A percentile compares a stretch with the other conserved stretches of the same genome.
Conservation (phyloP, 2,113 vertebrate species). For the Dinomys branickii region DNA sequence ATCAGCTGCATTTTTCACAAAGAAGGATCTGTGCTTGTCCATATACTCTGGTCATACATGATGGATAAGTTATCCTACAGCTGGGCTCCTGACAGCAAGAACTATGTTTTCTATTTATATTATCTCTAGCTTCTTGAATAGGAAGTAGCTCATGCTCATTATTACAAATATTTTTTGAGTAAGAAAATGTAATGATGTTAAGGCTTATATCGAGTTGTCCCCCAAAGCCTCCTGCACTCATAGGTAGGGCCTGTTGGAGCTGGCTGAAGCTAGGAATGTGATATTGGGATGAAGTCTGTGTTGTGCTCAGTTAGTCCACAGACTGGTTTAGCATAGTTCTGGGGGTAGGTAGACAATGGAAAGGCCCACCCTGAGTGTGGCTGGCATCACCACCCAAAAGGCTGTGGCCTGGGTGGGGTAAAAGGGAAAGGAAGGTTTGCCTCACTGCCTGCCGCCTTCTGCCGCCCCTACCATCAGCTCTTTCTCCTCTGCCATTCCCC, state of each 20-base stretch:
- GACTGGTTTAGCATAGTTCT: background rate
- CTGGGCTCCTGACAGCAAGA: background rate
- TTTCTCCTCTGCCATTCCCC: background rate
- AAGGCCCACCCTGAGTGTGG: background rate
- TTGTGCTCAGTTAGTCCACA: background rate
- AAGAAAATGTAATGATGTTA: background rate
- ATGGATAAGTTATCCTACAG: background rate
- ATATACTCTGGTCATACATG: background rate
- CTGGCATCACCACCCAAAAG: background rate
- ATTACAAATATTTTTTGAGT: background rate
- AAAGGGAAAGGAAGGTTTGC: background rate
- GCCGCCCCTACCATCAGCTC: background rate
- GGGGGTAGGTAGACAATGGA: background rate
- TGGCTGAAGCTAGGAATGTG: background rate
- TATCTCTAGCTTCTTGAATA: background rate
- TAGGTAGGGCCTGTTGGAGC: background rate
- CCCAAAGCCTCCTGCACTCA: background rate
- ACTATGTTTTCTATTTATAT: background rate
- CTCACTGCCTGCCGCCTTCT: background rate
- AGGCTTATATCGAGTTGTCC: background rate
- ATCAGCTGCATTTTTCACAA: background rate
- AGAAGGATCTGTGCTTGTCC: background rate
- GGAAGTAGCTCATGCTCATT: background rate
- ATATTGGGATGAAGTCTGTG: background rate
- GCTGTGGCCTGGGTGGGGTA: background rate